Conservation (phyloP, 2,888 invertebrate species). For the Branchellion lobata region DNA sequence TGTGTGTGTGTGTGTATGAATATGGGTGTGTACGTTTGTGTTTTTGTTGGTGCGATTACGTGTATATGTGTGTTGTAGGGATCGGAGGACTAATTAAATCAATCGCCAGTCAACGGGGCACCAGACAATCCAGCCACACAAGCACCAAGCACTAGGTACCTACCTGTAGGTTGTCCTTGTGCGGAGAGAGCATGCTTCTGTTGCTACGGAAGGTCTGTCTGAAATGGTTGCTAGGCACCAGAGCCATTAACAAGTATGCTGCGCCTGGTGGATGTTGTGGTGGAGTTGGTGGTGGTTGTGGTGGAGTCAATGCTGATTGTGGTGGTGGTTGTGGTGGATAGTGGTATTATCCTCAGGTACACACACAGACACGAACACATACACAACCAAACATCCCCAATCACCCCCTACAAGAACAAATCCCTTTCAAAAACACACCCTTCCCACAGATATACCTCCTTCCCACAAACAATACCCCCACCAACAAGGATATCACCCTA, state of each 20-base stretch:
- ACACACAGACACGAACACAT: too few species aligned
- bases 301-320: too few species aligned
- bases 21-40: too few species aligned
- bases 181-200: constrained; percentile 65
- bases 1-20: too few species aligned
- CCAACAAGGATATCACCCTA: too few species aligned
- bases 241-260: constrained; percentile 80
- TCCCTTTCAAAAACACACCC: not conserved
- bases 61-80: not conserved
- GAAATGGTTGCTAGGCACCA: constrained; percentile 87
- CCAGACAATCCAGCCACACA: not conserved
- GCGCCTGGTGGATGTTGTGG: constrained; percentile 70
- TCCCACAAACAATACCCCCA: too few species aligned
- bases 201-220: constrained; percentile 77
- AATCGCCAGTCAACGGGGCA: too few species aligned
- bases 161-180: constrained; percentile 63
- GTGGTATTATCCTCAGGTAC: too few species aligned
- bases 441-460: not conserved
- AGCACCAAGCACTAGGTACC: constrained; percentile 48
- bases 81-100: not conserved
- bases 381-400: not conserved
- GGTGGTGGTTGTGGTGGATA: too few species aligned
- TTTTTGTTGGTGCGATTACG: too few species aligned
- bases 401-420: too few species aligned
- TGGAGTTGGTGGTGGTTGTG: not conserved